A percentile compares a stretch with the other conserved stretches of the same genome.
These are phyloP conservation scores for Trichomalopsis sarcophagae DNA, from an alignment of 1,140 invertebrate genomes.

Conservation along the genomic window DNA sequence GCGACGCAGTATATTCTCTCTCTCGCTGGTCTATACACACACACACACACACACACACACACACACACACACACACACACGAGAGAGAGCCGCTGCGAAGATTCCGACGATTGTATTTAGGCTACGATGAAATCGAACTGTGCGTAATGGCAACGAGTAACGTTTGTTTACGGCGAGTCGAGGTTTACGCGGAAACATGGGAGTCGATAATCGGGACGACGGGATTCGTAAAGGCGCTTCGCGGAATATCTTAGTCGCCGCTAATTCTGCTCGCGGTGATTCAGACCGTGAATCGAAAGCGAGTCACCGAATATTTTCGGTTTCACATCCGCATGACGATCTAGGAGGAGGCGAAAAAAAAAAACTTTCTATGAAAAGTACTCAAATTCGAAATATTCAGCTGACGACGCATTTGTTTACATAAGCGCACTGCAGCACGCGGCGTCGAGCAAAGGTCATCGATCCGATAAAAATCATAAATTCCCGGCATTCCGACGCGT, in stretches of 20 bases:
- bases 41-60: too few relatives aligned
- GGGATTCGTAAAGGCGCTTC: not conserved
- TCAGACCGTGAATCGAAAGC: not conserved
- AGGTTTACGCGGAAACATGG: not conserved
- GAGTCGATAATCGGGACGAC: not conserved
- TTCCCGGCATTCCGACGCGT: not conserved
- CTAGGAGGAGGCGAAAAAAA: not conserved
- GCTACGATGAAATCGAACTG: not conserved
- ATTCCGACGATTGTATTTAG: not conserved
- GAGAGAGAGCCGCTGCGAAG: not conserved
- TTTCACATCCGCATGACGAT: not conserved
- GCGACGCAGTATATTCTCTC: not conserved
- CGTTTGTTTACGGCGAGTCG: not conserved
- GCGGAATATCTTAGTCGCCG: not conserved
- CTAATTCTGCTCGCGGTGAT: not conserved
- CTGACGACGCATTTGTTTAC: constrained; percentile 33
- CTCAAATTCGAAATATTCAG: not conserved
- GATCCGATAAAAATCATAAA: constrained; percentile 36
- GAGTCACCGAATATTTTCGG: constrained; percentile 3
- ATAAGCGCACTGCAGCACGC: not conserved
- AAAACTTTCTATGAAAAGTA: not conserved
- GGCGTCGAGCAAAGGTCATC: not conserved
- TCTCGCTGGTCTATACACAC: not conserved
- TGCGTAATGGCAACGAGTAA: not conserved
- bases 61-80: too few relatives aligned